Conservation (phyloP, 2,888 invertebrate species). For the Scrobipalpa atriplicella region DNA sequence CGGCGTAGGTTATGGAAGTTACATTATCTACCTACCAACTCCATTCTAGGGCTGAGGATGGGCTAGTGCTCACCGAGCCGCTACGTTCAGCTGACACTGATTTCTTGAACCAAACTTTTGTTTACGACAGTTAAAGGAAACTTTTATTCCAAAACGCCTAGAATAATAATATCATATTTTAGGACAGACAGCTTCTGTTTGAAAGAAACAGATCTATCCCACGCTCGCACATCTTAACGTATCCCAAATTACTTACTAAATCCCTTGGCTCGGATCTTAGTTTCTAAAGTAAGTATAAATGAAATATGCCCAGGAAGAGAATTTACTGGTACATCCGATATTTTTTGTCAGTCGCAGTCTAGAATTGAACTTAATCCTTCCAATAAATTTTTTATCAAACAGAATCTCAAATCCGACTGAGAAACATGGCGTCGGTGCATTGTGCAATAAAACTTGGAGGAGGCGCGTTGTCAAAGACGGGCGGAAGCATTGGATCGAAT, state of each 20-base stretch:
- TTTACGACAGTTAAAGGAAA: background rate
- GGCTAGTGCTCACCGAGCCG: slow-evolving; percentile 22
- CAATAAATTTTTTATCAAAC: no score
- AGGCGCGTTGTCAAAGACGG: slow-evolving; percentile 14
- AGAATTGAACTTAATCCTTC: no score
- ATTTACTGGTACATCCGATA: no score
- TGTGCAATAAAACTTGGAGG: slow-evolving; percentile 8
- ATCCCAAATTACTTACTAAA: background rate
- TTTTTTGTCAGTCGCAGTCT: no score
- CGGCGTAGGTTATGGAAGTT: no score
- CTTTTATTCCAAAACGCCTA: background rate
- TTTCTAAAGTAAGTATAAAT: no score
- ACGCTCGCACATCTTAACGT: background rate
- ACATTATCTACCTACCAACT: no score
- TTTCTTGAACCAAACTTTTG: background rate
- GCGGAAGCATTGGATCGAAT: slow-evolving; percentile 5
- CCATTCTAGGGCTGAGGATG: slow-evolving; percentile 18
- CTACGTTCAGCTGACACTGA: slow-evolving; percentile 6
- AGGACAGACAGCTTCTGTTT: background rate
- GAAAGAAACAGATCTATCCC: background rate
- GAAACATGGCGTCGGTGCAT: background rate
- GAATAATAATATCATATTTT: background rate
- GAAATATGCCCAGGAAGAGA: no score
- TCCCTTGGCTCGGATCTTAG: background rate
- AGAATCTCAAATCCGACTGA: slow-evolving; percentile 1